Evolutionary conservation across 2,797 vertebrate species (phyloP), one percentile per base, ranked within the genome.

Genomic region (Tapirus indicus): DNA sequence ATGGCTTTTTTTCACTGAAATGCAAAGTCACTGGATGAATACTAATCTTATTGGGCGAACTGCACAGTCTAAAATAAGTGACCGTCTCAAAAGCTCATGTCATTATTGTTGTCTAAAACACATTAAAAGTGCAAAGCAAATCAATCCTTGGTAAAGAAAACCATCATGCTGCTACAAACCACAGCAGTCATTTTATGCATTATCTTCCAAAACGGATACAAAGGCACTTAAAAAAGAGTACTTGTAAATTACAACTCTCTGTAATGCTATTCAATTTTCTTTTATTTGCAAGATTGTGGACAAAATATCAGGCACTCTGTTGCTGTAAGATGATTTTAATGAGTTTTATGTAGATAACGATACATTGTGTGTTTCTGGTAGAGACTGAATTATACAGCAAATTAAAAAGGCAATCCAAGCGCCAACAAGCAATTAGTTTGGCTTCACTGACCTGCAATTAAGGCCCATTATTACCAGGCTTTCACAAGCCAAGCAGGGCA

Each of bases 401-500:
- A 98, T 96, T 96, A 78, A 94, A 96, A 95, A 91, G 68, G 88
- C 95, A 75, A 91, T 82, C 72, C 91, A 96, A 96, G 47, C 79
- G 72, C 72, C 85, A 94, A 94, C 10, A 94, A 96, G 96, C 89
- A 97, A 96, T 97, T 97, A 97, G 95, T 97, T 75, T 96, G 90
- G 89, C 94, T 96, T 92, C 96, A 92, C 52, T 94, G 93, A 90
- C 80, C 95, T 38, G 44, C 96, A 96, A 94, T 97, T 97, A 97
- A 92, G 89, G 68, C 71, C 66, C 60, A 96, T 95, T 71, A 95
- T 71, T 91, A 93, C 25, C n/a, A 85, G 71, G 79, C 94, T 92
- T 29, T 95, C 91, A 94, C 85, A 96, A 94, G 77, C 62, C 89
- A 93, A 88, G 88, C 75, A 88, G 80, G 62, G 89, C 83, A 79